phyloP scores from a whole-genome alignment of 1,140 invertebrate species.

The Babylonia areolata region DNA sequence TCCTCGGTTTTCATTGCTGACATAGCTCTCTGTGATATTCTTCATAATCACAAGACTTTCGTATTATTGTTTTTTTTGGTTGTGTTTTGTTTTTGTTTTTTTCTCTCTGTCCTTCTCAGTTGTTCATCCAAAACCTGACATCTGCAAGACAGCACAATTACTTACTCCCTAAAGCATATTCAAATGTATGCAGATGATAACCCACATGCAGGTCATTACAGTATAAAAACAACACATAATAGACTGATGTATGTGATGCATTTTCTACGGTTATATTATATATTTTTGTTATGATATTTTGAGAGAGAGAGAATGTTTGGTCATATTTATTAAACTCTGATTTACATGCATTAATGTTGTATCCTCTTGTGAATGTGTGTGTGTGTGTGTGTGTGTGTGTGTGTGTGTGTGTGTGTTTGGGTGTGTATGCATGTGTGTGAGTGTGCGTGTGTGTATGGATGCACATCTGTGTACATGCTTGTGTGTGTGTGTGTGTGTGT shows the following conservation, averaged over 20 bases:
- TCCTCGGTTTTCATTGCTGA: no score
- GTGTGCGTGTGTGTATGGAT: background rate
- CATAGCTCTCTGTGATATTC: background rate
- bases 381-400: slow-evolving; percentile 12
- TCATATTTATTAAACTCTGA: background rate
- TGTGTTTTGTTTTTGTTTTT: background rate
- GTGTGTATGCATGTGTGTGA: background rate
- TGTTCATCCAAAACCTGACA: background rate
- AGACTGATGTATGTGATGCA: background rate
- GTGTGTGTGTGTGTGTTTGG: background rate
- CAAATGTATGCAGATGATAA: background rate
- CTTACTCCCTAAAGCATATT: background rate
- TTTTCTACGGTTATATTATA: background rate
- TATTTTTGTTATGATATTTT: background rate
- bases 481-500: background rate
- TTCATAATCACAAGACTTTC: background rate
- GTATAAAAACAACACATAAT: background rate
- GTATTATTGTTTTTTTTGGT: background rate
- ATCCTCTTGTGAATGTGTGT: background rate
- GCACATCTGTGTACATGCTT: background rate
- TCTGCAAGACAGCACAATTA: background rate
- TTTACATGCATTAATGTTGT: background rate
- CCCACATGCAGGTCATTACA: background rate
- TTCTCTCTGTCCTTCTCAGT: background rate
- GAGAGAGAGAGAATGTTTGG: background rate